phyloP scores from a whole-genome alignment of 1,140 invertebrate genomes.

The Procambarus virginalis region DNA sequence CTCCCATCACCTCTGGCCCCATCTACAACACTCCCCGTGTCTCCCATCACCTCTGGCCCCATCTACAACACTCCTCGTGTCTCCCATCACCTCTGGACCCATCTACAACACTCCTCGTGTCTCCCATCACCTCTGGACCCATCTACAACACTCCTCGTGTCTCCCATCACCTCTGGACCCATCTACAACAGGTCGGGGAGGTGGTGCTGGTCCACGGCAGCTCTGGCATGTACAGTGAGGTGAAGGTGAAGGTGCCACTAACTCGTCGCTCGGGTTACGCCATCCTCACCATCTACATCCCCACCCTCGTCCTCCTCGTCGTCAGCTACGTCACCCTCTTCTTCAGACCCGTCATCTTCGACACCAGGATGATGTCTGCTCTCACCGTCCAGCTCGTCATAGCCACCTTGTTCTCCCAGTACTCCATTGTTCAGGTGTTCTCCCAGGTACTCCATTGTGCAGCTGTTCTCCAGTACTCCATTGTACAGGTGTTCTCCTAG shows the following conservation, averaged over 20 bases:
- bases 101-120: no score
- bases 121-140: no score
- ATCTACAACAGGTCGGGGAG: conserved; percentile 12
- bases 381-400: conserved; percentile 52
- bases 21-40: no score
- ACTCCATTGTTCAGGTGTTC: no score
- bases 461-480: neutral
- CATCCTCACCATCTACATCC: conserved; percentile 51
- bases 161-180: no score
- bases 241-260: conserved; percentile 21
- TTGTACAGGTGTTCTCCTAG: no score
- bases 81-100: no score
- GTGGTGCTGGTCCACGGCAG: conserved; percentile 10
- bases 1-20: no score
- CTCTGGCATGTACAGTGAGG: conserved; percentile 15
- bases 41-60: no score
- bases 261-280: conserved; percentile 42
- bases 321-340: conserved; percentile 55
- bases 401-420: conserved; percentile 49
- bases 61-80: neutral
- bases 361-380: conserved; percentile 47
- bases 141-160: no score
- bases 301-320: conserved; percentile 45
- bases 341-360: conserved; percentile 42
- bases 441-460: conserved; percentile 15